These are phyloP conservation scores for Ptychobarbus kaznakovi DNA, from an alignment of 2,797 vertebrate genomes.

Conservation along the genomic window DNA sequence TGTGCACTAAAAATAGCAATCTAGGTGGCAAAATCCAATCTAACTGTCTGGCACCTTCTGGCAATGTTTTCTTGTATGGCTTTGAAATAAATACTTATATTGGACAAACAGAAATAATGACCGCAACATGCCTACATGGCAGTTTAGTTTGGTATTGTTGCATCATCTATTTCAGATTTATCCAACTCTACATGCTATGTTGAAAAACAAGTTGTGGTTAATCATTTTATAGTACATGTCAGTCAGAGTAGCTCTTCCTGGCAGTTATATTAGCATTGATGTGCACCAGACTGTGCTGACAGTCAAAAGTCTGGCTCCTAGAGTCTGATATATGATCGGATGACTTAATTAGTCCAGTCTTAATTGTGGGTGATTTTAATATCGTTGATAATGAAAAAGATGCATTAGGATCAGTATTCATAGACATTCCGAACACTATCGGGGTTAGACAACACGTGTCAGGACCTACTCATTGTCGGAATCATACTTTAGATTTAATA, in stretches of 20 bases:
- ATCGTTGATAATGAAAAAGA: too few species aligned
- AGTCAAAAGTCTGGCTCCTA: not conserved
- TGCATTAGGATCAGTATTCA: too few species aligned
- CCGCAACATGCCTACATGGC: not conserved
- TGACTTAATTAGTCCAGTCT: not conserved
- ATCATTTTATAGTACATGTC: not conserved
- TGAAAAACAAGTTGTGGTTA: not conserved
- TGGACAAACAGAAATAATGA: not conserved
- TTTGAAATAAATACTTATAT: not conserved
- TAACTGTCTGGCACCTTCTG: not conserved
- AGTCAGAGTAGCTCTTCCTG: not conserved
- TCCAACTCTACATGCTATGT: not conserved
- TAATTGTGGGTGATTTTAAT: too few species aligned
- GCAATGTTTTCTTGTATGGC: not conserved
- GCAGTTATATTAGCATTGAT: not conserved
- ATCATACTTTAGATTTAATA: too few species aligned
- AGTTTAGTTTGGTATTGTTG: not conserved
- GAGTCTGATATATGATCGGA: not conserved
- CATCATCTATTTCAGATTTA: not conserved
- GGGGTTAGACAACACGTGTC: too few species aligned
- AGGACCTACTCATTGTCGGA: too few species aligned
- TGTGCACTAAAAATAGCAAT: conserved; percentile 3
- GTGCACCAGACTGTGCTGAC: conserved; percentile 17
- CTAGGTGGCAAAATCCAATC: not conserved
- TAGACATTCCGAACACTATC: too few species aligned